phyloP scores from a whole-genome alignment of 2,797 vertebrate species.

The Onychomys leucogaster region DNA sequence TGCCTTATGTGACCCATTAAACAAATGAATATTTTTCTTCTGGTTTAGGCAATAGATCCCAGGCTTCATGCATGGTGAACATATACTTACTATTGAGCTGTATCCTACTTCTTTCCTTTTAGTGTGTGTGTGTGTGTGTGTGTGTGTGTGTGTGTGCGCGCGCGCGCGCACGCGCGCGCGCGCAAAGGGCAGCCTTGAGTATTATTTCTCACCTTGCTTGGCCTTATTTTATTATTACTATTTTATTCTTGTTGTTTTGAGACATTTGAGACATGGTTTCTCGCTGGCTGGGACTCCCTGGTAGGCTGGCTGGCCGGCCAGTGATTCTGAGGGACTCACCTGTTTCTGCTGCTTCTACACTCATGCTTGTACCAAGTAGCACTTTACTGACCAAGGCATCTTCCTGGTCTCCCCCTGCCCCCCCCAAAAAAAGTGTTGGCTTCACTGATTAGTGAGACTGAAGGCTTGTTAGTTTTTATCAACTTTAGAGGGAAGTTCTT shows the following conservation, averaged over 20 bases:
- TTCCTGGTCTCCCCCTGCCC: background rate
- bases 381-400: background rate
- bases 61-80: background rate
- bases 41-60: background rate
- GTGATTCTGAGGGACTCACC: background rate
- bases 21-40: background rate
- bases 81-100: background rate
- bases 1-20: background rate
- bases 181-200: background rate
- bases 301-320: background rate
- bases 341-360: background rate
- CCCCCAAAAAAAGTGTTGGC: background rate
- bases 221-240: background rate
- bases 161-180: no score
- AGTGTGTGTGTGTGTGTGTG: background rate
- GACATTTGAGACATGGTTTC: background rate
- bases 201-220: background rate
- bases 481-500: background rate
- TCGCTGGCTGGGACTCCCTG: background rate
- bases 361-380: background rate
- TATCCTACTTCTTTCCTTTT: background rate
- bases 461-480: background rate
- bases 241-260: background rate
- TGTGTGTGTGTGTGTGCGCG: accelerated
- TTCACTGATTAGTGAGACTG: background rate